A percentile compares a stretch with the other conserved stretches of the same genome.
Conservation (phyloP, 2,888 invertebrate species). For the Tinea pellionella region DNA sequence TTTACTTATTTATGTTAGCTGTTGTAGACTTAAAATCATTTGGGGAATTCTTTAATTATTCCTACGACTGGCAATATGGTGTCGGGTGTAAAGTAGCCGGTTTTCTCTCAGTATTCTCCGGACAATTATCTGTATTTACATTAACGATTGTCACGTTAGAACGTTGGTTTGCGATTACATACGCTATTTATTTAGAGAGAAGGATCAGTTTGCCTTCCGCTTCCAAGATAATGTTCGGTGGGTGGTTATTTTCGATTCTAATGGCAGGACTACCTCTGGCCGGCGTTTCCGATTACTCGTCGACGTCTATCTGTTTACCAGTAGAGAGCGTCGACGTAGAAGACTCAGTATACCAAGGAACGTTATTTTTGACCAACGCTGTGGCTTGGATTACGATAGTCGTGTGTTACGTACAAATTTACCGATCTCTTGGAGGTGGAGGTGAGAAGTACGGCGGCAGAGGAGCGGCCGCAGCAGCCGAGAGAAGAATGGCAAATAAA, state of each 20-base stretch:
- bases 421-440: constrained; percentile 80
- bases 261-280: constrained; percentile 84
- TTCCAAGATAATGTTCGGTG: constrained; percentile 78
- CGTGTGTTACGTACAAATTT: constrained; percentile 87
- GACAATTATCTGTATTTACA: constrained; percentile 88
- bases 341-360: constrained; percentile 80
- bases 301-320: constrained; percentile 88
- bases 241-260: constrained; percentile 82
- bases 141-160: constrained; percentile 88
- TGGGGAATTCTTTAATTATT: constrained; percentile 89
- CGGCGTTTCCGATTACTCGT: constrained; percentile 89
- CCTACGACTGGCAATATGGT: constrained; percentile 89
- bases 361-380: constrained; percentile 80
- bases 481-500: constrained; percentile 85
- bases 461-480: constrained; percentile 73
- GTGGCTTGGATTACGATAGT: constrained; percentile 86
- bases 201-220: constrained; percentile 80
- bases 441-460: constrained; percentile 74
- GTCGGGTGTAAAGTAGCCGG: constrained; percentile 88
- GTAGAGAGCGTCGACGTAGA: constrained; percentile 79
- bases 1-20: constrained; percentile 86
- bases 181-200: constrained; percentile 85
- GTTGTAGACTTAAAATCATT: constrained; percentile 86
- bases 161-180: constrained; percentile 85
- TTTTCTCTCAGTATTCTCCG: constrained; percentile 88